These are phyloP conservation scores for Gila robusta DNA, from an alignment of 2,797 vertebrate genomes.

Conservation along the genomic window DNA sequence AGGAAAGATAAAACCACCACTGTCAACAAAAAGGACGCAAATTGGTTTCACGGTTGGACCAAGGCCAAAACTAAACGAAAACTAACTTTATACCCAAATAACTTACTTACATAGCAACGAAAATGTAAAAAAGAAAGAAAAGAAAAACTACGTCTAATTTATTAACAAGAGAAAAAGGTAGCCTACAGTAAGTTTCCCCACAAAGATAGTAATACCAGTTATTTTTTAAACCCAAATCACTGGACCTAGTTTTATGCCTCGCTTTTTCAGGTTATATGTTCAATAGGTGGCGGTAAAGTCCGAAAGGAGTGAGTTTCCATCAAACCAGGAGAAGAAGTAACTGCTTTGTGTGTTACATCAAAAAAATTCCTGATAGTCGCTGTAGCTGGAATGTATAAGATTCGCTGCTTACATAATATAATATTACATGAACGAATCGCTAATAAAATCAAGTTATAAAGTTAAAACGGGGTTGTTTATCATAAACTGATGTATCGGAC, in stretches of 20 bases:
- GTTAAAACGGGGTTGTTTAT: neutral
- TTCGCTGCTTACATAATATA: neutral
- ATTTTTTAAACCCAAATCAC: neutral
- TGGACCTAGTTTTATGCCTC: neutral
- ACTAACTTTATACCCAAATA: no score
- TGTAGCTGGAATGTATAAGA: neutral
- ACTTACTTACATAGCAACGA: no score
- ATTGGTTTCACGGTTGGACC: no score
- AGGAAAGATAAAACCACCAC: no score
- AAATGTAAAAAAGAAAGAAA: no score
- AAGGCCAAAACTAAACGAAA: no score
- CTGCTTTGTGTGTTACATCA: neutral
- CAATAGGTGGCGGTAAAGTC: constrained; percentile 18
- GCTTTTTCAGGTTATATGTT: neutral
- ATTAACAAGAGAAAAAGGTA: neutral
- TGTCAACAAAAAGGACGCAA: no score
- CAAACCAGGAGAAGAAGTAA: constrained; percentile 2
- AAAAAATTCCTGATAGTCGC: neutral
- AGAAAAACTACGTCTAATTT: neutral
- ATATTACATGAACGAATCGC: neutral
- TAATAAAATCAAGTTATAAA: neutral
- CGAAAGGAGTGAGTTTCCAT: neutral
- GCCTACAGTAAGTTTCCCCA: neutral
- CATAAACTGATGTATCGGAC: neutral
- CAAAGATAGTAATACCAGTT: neutral